phyloP scores from a whole-genome alignment of 2,888 invertebrate species.

The Adelognathus sp. region DNA sequence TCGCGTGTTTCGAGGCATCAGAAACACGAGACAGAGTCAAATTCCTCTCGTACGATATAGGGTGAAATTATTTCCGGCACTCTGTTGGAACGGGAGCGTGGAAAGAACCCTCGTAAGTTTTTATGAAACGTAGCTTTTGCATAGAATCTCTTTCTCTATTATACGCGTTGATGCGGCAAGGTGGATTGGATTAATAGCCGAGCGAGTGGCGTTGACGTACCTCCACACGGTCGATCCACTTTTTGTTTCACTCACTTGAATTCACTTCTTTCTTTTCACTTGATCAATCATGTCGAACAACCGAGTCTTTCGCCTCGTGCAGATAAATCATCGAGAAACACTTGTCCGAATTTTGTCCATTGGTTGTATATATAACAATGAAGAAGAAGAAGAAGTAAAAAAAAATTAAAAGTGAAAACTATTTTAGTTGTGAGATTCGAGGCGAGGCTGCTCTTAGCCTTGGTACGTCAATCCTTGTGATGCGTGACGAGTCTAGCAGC shows the following conservation, averaged over 20 bases:
- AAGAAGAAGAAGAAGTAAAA: too few species aligned
- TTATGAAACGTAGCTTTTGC: neutral
- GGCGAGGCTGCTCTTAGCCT: slow-evolving; percentile 14
- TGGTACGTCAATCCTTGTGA: slow-evolving; percentile 21
- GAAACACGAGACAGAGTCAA: neutral
- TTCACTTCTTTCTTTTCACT: neutral
- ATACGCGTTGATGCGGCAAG: neutral
- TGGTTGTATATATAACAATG: too few species aligned
- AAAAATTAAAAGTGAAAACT: too few species aligned
- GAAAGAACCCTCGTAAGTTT: neutral
- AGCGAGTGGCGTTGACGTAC: neutral
- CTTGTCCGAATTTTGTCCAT: neutral
- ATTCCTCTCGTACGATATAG: too few species aligned
- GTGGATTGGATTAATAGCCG: neutral
- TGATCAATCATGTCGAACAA: neutral
- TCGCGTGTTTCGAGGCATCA: neutral
- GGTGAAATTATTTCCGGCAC: neutral
- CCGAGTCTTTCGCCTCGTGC: neutral
- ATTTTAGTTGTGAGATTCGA: neutral
- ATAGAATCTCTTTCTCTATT: neutral
- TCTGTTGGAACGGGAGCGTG: neutral
- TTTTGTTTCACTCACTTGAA: neutral
- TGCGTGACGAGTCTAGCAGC: neutral
- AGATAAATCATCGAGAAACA: neutral
- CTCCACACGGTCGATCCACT: neutral